Base-by-base conservation (phyloP, 2,888 invertebrate genomes). In the Thalpophila matura region DNA sequence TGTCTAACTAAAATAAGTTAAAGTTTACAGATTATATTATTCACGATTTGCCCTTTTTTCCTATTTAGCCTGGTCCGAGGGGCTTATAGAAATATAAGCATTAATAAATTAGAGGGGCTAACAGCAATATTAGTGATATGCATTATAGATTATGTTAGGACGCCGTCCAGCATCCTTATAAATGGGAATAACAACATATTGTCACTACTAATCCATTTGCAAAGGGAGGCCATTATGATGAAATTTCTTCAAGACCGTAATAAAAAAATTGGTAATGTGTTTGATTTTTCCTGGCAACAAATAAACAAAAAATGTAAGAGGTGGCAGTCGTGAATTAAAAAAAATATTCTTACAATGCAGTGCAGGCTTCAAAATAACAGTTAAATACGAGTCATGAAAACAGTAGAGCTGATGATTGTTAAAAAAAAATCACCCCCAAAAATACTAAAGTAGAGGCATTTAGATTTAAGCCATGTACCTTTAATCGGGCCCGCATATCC, bases 401-500 rank as follows among this genome's bases (percentile, higher is more conserved):
- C 5, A 45, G 12, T n/a, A 16, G 14, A 29, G 38, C 31, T 16
- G 27, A 46, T 71, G 33, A 62, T 18, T 24, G 42, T 10, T 7
- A 9, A 7, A 31, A 45, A 20, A 38, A 12, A 50, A 49, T 46
- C 33, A 16, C 50, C 35, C 74, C 73, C 73, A 74, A 81, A 79
- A 73, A 74, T 70, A 74, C 64, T 77, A 79, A 74, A 78, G 62
- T 82, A 70, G 51, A 54, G 56, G 67, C 75, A 78, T 77, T 80
- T 82, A 85, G 68, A 87, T 83, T 85, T 80, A 82, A 87, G 82
- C 77, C 77, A 78, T 81, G 77, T 80, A 67, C 70, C 61, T 71
- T 82, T 88, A 87, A 89, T 86, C 86, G 84, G 77, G 71, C 83
- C 84, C 83, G 83, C 85, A 85, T 86, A 85, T 86, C 86, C 87